Conservation (phyloP, 2,113 vertebrate species). For the Turdus rufiventris region DNA sequence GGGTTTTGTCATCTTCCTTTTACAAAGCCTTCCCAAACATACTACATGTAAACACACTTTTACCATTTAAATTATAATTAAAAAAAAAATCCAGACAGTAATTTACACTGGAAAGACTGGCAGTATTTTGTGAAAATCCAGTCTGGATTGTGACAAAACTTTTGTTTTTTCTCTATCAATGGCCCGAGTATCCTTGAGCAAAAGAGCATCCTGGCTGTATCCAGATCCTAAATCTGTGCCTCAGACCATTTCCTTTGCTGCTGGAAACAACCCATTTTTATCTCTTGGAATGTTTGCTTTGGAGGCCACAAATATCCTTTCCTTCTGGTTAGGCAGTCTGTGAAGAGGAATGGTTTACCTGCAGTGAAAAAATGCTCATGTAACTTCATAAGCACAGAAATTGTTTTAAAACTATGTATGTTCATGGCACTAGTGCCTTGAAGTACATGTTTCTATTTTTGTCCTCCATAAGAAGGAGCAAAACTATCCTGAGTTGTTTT, state of each 20-base stretch:
- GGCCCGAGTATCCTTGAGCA: rapidly evolving
- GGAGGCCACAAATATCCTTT: neutral
- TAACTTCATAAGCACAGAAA: neutral
- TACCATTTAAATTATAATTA: neutral
- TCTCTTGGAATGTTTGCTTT: neutral
- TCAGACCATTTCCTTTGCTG: neutral
- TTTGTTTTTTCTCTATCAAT: neutral
- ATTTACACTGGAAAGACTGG: neutral
- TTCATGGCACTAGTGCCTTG: neutral
- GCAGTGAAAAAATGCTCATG: neutral
- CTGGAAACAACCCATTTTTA: neutral
- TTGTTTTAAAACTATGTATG: neutral
- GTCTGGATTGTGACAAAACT: neutral
- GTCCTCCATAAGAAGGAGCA: neutral
- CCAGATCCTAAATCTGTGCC: neutral
- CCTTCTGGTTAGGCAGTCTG: neutral
- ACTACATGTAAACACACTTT: neutral
- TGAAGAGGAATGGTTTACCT: neutral
- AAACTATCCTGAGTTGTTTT: neutral
- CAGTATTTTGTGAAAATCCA: neutral
- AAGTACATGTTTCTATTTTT: neutral
- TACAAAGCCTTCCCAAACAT: neutral
- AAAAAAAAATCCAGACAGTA: neutral
- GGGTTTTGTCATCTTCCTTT: neutral
- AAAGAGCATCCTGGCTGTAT: neutral